phyloP scores from a whole-genome alignment of 2,797 vertebrate species.

The Paedocypris micromegethes region DNA sequence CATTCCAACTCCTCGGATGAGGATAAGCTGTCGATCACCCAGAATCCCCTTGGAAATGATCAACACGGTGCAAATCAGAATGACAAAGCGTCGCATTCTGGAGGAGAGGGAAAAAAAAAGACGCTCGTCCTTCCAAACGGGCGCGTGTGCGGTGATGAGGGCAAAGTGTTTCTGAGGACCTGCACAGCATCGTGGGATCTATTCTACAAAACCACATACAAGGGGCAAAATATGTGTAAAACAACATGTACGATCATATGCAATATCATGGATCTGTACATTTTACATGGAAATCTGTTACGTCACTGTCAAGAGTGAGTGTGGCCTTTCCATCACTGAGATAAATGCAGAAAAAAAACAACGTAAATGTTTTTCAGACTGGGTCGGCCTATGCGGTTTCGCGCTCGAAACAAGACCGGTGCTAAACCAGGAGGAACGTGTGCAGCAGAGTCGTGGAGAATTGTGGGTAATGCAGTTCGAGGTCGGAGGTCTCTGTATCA shows the following conservation, averaged over 20 bases:
- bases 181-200: conserved; percentile 48
- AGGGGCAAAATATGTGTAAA: conserved; percentile 61
- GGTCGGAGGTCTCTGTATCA: conserved; percentile 61
- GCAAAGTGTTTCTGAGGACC: conserved; percentile 46
- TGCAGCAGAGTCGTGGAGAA: conserved; percentile 37
- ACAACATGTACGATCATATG: conserved; percentile 84
- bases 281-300: conserved; percentile 90
- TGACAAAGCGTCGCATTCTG: conserved; percentile 68
- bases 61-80: conserved; percentile 71
- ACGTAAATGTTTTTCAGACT: conserved; percentile 55
- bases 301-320: conserved; percentile 82
- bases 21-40: conserved; percentile 18
- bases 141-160: conserved; percentile 32
- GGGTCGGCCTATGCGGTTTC: conserved; percentile 57
- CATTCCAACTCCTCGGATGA: conserved; percentile 13
- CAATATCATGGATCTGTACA: conserved; percentile 95
- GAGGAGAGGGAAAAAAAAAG: conserved; percentile 65
- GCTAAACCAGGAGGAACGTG: conserved; percentile 69
- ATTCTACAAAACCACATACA: conserved; percentile 86
- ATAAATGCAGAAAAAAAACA: conserved; percentile 62
- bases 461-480: conserved; percentile 41
- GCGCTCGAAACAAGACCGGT: conserved; percentile 64
- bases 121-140: conserved; percentile 68
- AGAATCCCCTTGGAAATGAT: conserved; percentile 52
- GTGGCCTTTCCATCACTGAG: conserved; percentile 64